Conservation (phyloP, 23 tunicate species). For the Botrylloides violaceus region DNA sequence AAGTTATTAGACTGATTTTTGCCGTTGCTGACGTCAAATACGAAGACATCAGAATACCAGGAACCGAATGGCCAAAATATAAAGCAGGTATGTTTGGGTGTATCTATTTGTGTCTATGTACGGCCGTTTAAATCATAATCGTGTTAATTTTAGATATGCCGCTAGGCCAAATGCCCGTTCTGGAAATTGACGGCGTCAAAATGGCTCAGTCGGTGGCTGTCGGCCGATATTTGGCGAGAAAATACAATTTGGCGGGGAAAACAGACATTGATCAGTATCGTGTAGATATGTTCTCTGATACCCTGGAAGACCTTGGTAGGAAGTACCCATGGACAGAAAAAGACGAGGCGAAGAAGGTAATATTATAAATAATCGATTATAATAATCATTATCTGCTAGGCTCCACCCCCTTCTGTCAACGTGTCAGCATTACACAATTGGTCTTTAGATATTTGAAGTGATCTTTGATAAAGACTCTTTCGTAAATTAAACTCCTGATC, state of each 20-base stretch:
- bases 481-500: too few species aligned
- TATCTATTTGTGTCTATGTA: too few species aligned
- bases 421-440: too few species aligned
- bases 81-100: conserved; percentile 26
- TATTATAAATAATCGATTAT: too few species aligned
- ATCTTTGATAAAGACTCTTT: too few species aligned
- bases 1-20: conserved; percentile 20
- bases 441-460: too few species aligned
- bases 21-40: conserved; percentile 20
- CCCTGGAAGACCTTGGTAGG: conserved; percentile 4
- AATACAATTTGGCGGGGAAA: conserved; percentile 17
- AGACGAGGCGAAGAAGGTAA: conserved; percentile 30
- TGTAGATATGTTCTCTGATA: conserved; percentile 6
- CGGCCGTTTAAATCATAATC: neutral
- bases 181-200: conserved; percentile 23
- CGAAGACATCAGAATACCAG: conserved; percentile 14
- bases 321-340: conserved; percentile 34
- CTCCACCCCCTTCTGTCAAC: too few species aligned
- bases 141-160: conserved; percentile 34
- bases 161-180: conserved; percentile 43
- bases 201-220: conserved; percentile 24
- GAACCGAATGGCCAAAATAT: conserved; percentile 1
- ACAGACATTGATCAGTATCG: neutral
- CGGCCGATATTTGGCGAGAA: conserved; percentile 23
- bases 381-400: too few species aligned